A percentile compares a stretch with the other conserved stretches of the same genome.
These are phyloP conservation scores for Hirtodrosophila duncani DNA, from an alignment of 2,888 invertebrate genomes.

Conservation along the genomic window DNA sequence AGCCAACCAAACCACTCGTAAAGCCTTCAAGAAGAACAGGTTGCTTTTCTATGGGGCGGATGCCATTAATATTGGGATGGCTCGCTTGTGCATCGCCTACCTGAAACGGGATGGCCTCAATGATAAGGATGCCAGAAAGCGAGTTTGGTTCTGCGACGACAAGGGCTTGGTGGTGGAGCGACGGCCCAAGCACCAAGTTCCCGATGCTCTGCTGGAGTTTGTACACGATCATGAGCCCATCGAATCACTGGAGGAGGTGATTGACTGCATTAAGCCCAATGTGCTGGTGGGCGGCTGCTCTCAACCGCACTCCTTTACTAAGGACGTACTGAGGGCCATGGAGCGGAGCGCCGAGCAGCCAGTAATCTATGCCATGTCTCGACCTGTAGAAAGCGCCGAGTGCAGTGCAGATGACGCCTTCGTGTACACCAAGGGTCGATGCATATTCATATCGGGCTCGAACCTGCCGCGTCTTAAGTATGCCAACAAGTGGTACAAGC, in stretches of 20 bases:
- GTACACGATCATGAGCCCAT: constrained; percentile 11
- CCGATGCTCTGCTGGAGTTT: constrained; percentile 28
- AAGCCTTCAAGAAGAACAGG: constrained; percentile 23
- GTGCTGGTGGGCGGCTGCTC: constrained; percentile 49
- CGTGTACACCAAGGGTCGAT: constrained; percentile 49
- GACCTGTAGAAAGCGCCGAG: constrained; percentile 19
- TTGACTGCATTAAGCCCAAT: constrained; percentile 41
- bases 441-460: constrained; percentile 38
- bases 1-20: constrained; percentile 14
- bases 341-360: constrained; percentile 37
- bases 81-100: constrained; percentile 33
- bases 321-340: constrained; percentile 50
- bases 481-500: constrained; percentile 51
- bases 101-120: constrained; percentile 40
- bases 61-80: constrained; percentile 43
- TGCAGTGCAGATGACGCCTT: constrained; percentile 51
- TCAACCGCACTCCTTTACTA: constrained; percentile 24
- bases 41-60: constrained; percentile 41
- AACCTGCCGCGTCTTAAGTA: constrained; percentile 41
- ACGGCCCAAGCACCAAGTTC: constrained; percentile 17
- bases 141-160: constrained; percentile 53
- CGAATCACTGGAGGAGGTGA: constrained; percentile 15
- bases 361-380: constrained; percentile 43
- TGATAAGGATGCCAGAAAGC: constrained; percentile 22
- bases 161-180: constrained; percentile 35